phyloP scores from a whole-genome alignment of 2,797 vertebrate genomes.

The Acropternis orthonyx region DNA sequence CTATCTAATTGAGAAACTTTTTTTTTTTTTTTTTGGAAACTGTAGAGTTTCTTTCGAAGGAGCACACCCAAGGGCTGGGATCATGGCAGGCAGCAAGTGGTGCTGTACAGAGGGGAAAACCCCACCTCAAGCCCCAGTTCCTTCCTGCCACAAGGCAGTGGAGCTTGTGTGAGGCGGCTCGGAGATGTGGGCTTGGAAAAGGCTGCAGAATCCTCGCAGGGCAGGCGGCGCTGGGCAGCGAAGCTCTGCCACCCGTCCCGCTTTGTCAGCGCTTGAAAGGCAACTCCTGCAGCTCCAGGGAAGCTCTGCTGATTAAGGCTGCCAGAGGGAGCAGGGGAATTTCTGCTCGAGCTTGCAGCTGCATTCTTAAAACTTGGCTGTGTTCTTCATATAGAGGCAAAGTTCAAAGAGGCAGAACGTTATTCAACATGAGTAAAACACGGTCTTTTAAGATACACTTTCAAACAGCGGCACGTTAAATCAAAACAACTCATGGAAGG shows the following conservation, averaged over 20 bases:
- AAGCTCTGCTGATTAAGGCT: constrained; percentile 59
- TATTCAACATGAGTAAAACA: constrained; percentile 67
- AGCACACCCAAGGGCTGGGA: neutral
- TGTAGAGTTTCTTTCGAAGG: neutral
- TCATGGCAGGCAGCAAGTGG: neutral
- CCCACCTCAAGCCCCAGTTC: neutral
- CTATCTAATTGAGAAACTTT: neutral
- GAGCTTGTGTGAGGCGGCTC: neutral
- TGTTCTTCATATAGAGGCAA: constrained; percentile 35
- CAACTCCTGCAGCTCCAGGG: neutral
- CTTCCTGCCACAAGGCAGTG: neutral
- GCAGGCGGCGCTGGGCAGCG: neutral
- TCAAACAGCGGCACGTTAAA: constrained; percentile 14
- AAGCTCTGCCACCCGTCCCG: neutral
- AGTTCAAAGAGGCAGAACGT: constrained; percentile 69
- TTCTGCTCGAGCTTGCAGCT: constrained; percentile 34
- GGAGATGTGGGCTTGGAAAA: neutral
- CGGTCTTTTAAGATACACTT: constrained; percentile 54
- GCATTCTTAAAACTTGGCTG: constrained; percentile 35
- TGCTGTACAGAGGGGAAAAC: neutral
- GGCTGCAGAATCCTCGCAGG: neutral
- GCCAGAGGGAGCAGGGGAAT: constrained; percentile 51
- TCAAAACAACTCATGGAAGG: neutral
- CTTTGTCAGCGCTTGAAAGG: neutral
- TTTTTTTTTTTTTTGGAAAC: neutral